These are phyloP conservation scores for Rhorus exstirpatorius DNA, from an alignment of 2,888 invertebrate species.

Conservation along the genomic window DNA sequence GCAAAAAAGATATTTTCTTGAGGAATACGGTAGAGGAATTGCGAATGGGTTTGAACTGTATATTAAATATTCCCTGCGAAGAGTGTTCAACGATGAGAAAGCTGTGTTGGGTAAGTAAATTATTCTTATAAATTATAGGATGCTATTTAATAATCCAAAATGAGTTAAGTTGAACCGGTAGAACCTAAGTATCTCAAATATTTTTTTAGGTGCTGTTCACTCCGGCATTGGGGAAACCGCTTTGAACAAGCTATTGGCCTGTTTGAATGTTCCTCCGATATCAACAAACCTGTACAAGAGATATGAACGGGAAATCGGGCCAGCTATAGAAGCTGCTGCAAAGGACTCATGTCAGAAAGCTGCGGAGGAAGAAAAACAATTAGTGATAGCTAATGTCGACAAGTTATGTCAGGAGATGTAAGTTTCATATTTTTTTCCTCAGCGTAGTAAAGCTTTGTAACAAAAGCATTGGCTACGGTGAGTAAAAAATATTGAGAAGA, in stretches of 20 bases:
- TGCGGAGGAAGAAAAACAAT: conserved; percentile 44
- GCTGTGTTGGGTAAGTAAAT: conserved; percentile 30
- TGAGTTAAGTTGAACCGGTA: conserved; percentile 17
- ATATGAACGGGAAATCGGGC: conserved; percentile 57
- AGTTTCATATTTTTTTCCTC: conserved; percentile 11
- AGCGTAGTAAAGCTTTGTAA: too few relatives aligned
- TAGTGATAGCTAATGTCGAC: conserved; percentile 38
- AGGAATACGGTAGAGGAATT: conserved; percentile 16
- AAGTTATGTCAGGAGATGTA: neutral
- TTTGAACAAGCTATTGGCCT: conserved; percentile 12
- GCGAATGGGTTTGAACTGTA: conserved; percentile 18
- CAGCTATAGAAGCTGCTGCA: conserved; percentile 45
- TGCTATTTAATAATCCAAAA: conserved; percentile 17
- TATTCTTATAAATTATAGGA: conserved; percentile 32
- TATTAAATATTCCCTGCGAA: conserved; percentile 28
- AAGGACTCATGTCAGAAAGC: conserved; percentile 54
- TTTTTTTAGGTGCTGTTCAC: conserved; percentile 43
- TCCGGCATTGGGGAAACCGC: conserved; percentile 46
- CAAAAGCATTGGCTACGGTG: conserved; percentile 12
- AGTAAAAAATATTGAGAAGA: too few relatives aligned
- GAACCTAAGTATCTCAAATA: conserved; percentile 27
- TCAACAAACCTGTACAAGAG: conserved; percentile 86
- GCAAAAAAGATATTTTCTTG: conserved; percentile 17
- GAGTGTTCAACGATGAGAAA: conserved; percentile 22
- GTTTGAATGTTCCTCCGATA: conserved; percentile 73